These are phyloP conservation scores for Psittacula echo DNA, from an alignment of 2,797 vertebrate species.

Conservation along the genomic window DNA sequence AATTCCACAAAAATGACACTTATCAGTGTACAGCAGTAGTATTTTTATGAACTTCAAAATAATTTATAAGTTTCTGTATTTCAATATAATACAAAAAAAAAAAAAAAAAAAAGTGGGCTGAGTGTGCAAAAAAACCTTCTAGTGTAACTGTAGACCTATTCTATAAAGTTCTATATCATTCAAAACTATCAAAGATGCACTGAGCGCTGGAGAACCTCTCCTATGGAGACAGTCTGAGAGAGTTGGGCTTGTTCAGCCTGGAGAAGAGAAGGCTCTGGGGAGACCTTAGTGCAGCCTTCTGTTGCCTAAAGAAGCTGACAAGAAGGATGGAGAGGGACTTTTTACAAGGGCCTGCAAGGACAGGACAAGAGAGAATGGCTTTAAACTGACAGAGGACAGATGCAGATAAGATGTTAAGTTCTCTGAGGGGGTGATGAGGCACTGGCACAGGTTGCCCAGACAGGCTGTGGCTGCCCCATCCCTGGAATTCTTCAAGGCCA, in stretches of 20 bases:
- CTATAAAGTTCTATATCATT: background rate
- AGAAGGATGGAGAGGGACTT: background rate
- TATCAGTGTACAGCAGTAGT: background rate
- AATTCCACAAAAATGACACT: background rate
- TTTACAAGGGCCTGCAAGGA: background rate
- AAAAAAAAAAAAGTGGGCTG: accelerated
- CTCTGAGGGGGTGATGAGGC: background rate
- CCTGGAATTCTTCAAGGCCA: background rate
- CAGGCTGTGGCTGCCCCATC: background rate
- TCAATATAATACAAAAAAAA: accelerated
- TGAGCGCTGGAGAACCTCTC: background rate
- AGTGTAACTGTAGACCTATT: background rate
- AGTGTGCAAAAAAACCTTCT: background rate
- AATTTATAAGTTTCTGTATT: background rate
- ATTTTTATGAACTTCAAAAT: background rate
- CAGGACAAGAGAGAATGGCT: background rate
- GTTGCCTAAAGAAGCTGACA: background rate
- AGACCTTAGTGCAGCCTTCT: background rate
- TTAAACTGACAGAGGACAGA: background rate
- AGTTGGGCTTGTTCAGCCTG: background rate
- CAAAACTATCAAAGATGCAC: background rate
- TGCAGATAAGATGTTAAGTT: background rate
- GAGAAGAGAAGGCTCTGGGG: background rate
- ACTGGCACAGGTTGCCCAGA: background rate
- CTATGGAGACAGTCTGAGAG: background rate